phyloP scores from a whole-genome alignment of 2,888 invertebrate species.

The Sussaba pulchella region DNA sequence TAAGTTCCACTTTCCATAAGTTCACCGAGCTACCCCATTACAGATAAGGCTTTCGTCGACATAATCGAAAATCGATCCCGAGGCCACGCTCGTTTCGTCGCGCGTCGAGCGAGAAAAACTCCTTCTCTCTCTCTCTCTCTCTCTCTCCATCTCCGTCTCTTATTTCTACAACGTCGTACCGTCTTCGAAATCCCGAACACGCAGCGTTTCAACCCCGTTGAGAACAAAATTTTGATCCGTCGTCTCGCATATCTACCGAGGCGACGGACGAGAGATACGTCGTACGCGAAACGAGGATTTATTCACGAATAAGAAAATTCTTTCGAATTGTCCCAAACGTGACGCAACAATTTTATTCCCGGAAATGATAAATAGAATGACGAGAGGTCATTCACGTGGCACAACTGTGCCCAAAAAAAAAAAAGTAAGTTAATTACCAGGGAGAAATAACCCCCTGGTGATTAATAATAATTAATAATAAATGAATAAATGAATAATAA shows the following conservation, averaged over 20 bases:
- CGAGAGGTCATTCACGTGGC: constrained; percentile 42
- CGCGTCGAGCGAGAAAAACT: constrained; percentile 49
- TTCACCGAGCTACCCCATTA: constrained; percentile 70
- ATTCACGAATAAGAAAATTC: constrained; percentile 72
- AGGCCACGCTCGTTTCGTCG: constrained; percentile 54
- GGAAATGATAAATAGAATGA: no score
- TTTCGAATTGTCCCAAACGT: constrained; percentile 63
- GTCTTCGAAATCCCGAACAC: not conserved
- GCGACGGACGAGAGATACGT: constrained; percentile 29
- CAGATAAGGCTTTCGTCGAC: constrained; percentile 71
- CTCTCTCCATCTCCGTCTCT: constrained; percentile 15
- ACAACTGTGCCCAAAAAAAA: not conserved
- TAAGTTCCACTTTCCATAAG: constrained; percentile 73
- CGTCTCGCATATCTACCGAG: constrained; percentile 32
- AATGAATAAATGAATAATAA: no score
- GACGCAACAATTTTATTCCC: constrained; percentile 69
- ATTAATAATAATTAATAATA: no score
- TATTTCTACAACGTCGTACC: not conserved
- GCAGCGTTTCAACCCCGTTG: not conserved
- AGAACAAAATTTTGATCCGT: constrained; percentile 46
- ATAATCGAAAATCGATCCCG: constrained; percentile 78
- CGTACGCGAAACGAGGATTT: constrained; percentile 72
- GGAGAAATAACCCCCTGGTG: no score
- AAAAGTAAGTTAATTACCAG: no score
- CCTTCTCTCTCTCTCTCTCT: constrained; percentile 34